phyloP scores from a whole-genome alignment of 2,888 invertebrate genomes.

The Epiblema foenella region DNA sequence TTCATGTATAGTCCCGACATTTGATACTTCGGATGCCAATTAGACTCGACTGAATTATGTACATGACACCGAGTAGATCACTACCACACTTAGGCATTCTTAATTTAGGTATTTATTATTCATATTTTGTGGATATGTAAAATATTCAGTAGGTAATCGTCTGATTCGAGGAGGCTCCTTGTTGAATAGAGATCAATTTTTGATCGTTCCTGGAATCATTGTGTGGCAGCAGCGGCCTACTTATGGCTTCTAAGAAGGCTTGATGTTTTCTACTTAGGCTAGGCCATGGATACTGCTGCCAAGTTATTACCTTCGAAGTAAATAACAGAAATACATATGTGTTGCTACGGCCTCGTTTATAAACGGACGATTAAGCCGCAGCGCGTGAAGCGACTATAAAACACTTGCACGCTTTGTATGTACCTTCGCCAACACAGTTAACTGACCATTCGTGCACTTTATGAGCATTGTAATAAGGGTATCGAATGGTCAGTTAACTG shows the following conservation, averaged over 20 bases:
- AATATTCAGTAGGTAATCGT: conserved; percentile 9
- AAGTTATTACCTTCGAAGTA: conserved; percentile 3
- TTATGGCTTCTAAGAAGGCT: conserved; percentile 24
- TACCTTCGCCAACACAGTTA: no score
- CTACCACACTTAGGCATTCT: neutral
- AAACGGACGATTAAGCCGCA: no score
- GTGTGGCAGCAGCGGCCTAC: conserved; percentile 17
- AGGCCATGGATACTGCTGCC: conserved; percentile 13
- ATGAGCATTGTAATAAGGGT: no score
- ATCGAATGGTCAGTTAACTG: no score
- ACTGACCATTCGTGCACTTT: no score
- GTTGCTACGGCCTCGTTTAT: neutral
- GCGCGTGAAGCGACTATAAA: no score
- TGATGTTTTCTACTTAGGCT: conserved; percentile 13
- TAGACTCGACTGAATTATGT: no score
- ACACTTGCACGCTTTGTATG: no score
- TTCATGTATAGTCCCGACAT: no score
- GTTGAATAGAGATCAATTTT: neutral
- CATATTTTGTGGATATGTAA: neutral
- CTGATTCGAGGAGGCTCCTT: neutral
- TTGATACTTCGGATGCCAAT: no score
- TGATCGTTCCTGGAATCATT: neutral
- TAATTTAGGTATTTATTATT: conserved; percentile 1
- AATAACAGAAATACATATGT: neutral
- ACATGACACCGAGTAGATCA: neutral